phyloP scores from a whole-genome alignment of 1,140 invertebrate species.

The Platyscapa corneri region DNA sequence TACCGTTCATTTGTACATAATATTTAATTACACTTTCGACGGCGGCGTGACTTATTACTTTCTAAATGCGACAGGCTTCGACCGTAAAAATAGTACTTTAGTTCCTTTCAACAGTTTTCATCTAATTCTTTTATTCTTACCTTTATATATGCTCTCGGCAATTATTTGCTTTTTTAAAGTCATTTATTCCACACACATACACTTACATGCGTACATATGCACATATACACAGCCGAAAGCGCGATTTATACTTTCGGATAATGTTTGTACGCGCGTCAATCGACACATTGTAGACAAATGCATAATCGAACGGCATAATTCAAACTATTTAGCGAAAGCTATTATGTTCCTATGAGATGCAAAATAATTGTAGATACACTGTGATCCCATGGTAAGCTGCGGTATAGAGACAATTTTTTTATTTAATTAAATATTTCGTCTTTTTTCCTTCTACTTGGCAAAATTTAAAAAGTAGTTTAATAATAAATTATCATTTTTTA shows the following conservation, averaged over 20 bases:
- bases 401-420: constrained; percentile 28
- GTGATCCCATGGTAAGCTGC: constrained; percentile 31
- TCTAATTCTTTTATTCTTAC: constrained; percentile 4
- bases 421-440: constrained; percentile 17
- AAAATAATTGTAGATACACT: constrained; percentile 46
- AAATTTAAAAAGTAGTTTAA: neutral
- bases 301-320: constrained; percentile 53
- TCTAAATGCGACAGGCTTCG: constrained; percentile 46
- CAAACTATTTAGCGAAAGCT: constrained; percentile 42
- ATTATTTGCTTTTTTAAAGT: constrained; percentile 32
- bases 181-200: constrained; percentile 7
- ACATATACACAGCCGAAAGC: neutral
- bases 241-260: constrained; percentile 22
- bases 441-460: constrained; percentile 7
- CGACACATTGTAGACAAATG: constrained; percentile 42
- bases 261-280: constrained; percentile 39
- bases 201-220: neutral
- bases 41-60: constrained; percentile 72
- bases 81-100: constrained; percentile 46
- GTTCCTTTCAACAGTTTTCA: constrained; percentile 49
- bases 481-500: neutral
- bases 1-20: constrained; percentile 74
- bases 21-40: constrained; percentile 72
- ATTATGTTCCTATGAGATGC: constrained; percentile 52
- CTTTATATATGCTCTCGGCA: constrained; percentile 23